Conservation (phyloP, 2,113 vertebrate species). For the Thoracochromis brauschi region DNA sequence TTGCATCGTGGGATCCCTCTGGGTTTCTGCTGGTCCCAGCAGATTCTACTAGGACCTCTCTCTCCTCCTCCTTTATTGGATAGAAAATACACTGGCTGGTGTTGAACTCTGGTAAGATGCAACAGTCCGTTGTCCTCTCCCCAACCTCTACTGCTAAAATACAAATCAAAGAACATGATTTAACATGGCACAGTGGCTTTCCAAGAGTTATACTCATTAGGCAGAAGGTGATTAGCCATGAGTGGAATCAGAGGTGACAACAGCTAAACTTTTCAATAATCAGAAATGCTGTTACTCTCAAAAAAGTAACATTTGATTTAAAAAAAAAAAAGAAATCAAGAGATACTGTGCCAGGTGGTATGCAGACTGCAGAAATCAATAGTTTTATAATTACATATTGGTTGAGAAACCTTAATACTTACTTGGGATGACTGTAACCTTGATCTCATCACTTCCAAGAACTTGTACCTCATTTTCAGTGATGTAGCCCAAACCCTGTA, state of each 20-base stretch:
- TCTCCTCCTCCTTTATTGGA: slow-evolving; percentile 72
- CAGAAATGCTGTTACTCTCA: fast-evolving
- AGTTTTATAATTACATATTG: fast-evolving
- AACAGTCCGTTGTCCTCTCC: background rate
- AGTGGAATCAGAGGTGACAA: background rate
- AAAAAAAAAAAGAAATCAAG: background rate
- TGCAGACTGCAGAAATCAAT: background rate
- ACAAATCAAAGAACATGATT: background rate
- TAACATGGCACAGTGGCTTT: background rate
- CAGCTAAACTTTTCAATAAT: fast-evolving
- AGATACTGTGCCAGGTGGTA: fast-evolving
- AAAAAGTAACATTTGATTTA: background rate
- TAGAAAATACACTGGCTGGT: slow-evolving; percentile 72
- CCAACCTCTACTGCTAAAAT: slow-evolving; percentile 19
- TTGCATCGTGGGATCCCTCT: background rate
- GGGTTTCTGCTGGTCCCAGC: slow-evolving; percentile 5
- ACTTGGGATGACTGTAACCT: slow-evolving; percentile 42
- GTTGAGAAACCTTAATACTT: background rate
- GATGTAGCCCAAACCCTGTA: background rate
- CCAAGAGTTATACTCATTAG: background rate
- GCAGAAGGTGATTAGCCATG: background rate
- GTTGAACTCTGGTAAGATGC: slow-evolving; percentile 29
- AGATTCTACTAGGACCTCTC: slow-evolving; percentile 57
- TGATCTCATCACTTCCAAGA: slow-evolving; percentile 33
- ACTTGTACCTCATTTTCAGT: background rate